Percentiles rank a stretch among this genome's conserved stretches.
These are phyloP conservation scores for Burhinus bistriatus DNA, from an alignment of 2,113 vertebrate genomes.

Conservation along the genomic window DNA sequence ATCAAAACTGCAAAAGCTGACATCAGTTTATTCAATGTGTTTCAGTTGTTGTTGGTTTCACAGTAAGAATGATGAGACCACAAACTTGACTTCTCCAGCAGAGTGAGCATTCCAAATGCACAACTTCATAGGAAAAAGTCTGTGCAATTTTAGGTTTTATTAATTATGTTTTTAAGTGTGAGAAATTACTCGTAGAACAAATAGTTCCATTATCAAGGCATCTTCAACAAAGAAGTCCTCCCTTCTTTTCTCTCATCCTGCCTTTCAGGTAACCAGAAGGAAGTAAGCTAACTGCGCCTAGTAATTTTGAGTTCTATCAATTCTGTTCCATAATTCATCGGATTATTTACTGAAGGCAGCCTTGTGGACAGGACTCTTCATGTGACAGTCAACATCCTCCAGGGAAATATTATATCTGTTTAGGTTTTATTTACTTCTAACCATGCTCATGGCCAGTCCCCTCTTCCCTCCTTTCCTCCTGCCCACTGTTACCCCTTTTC, in stretches of 20 bases:
- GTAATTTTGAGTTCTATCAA: background rate
- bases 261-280: background rate
- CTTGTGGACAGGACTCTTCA: background rate
- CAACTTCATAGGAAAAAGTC: background rate
- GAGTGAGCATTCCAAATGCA: background rate
- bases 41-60: background rate
- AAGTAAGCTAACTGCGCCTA: background rate
- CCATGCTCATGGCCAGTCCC: accelerated
- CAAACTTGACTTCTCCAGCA: background rate
- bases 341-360: background rate
- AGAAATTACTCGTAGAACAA: background rate
- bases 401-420: background rate
- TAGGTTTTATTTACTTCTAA: background rate
- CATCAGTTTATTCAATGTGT: background rate
- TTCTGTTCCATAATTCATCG: background rate
- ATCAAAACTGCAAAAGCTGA: background rate
- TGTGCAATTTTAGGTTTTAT: background rate
- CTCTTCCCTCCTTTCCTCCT: background rate
- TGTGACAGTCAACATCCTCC: background rate
- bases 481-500: background rate
- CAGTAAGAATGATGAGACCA: background rate
- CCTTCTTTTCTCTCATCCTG: background rate
- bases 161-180: background rate
- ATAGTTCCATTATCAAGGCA: background rate
- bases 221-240: background rate